Percentiles rank a stretch among this genome's conserved stretches.
phyloP scores from a whole-genome alignment of 2,797 vertebrate species.

The Sciaenops ocellatus region DNA sequence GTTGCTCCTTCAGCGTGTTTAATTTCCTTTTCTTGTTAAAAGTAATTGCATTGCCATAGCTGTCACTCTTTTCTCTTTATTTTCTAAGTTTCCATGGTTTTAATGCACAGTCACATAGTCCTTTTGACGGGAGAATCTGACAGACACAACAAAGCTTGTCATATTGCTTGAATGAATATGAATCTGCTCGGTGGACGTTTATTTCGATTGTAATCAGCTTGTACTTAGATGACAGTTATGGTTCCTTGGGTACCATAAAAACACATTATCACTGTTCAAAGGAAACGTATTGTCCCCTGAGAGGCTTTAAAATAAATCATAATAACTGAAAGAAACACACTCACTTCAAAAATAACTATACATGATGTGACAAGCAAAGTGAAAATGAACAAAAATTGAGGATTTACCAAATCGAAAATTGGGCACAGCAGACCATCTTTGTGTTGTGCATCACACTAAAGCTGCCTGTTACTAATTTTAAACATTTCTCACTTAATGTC shows the following conservation, averaged over 20 bases:
- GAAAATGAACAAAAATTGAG: background rate
- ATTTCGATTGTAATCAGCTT: constrained; percentile 56
- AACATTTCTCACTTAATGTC: background rate
- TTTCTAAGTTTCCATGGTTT: constrained; percentile 57
- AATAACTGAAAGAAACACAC: constrained; percentile 2
- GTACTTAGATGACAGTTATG: constrained; percentile 41
- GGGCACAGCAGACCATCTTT: background rate
- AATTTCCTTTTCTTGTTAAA: constrained; percentile 79
- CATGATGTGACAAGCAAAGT: background rate
- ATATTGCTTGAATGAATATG: constrained; percentile 54
- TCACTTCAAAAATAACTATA: background rate
- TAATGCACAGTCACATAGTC: constrained; percentile 29
- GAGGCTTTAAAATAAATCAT: constrained; percentile 40
- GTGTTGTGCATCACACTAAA: background rate
- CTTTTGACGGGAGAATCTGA: constrained; percentile 51
- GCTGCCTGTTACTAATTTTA: background rate
- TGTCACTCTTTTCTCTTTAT: constrained; percentile 62
- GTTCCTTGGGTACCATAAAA: constrained; percentile 31
- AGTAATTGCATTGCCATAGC: constrained; percentile 76
- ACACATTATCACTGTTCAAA: constrained; percentile 39
- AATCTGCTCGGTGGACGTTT: constrained; percentile 48
- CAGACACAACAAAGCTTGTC: constrained; percentile 63
- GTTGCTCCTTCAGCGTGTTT: constrained; percentile 66
- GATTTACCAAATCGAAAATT: background rate
- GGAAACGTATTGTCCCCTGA: constrained; percentile 25